Percentiles rank a stretch among this genome's conserved stretches.
Evolutionary conservation across 64 coral and sea anemone genomes (phyloP).

Genomic region (Stichodactyla helianthus): DNA sequence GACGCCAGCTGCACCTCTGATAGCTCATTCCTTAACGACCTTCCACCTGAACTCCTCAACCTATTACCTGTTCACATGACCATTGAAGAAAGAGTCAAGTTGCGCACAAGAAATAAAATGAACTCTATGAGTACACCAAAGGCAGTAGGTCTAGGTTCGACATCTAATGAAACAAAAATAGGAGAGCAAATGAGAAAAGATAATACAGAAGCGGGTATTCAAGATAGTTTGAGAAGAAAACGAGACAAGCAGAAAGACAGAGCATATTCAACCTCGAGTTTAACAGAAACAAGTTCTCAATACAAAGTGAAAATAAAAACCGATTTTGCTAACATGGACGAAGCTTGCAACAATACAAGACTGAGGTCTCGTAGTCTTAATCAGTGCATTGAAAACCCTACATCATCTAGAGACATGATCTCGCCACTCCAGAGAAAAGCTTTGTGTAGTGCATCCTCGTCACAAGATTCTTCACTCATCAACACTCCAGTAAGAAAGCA

Average conservation of each 20-base stretch:
- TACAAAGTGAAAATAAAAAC: not conserved
- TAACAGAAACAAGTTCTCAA: too few species aligned
- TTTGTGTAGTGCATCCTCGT: not conserved
- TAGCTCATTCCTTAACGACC: not conserved
- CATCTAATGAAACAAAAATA: not conserved
- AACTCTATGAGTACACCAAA: not conserved
- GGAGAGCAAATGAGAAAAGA: not conserved
- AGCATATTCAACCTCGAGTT: not conserved
- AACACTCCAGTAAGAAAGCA: not conserved
- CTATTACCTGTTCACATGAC: not conserved
- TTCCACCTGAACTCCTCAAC: not conserved
- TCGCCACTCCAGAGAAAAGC: not conserved
- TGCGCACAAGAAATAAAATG: not conserved
- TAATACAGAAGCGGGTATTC: not conserved
- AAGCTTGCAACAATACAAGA: not conserved
- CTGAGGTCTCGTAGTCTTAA: not conserved
- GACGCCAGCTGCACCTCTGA: not conserved
- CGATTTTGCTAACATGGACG: not conserved
- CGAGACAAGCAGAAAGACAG: not conserved
- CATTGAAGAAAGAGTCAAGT: slow-evolving; percentile 26
- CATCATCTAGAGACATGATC: not conserved
- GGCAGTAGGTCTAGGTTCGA: not conserved
- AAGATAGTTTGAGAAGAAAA: not conserved
- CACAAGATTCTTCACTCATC: not conserved
- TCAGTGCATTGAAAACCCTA: not conserved